phyloP scores from a whole-genome alignment of 2,888 invertebrate species.

The Gastracanthus pulcherrimus region DNA sequence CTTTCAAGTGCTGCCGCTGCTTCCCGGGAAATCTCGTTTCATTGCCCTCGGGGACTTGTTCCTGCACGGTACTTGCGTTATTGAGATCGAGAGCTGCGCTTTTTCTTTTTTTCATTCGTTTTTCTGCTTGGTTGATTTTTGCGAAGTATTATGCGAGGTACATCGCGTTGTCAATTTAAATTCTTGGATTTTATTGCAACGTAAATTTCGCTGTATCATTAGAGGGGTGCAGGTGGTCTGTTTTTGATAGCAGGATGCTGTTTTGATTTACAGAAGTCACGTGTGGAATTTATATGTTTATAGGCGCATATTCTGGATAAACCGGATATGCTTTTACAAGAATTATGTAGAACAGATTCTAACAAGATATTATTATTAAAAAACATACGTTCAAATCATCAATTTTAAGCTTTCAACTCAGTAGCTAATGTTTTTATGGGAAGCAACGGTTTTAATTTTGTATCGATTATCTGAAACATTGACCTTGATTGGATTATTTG shows the following conservation, averaged over 20 bases:
- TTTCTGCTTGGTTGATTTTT: neutral
- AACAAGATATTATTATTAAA: neutral
- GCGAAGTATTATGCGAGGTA: neutral
- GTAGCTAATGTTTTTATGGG: too few species aligned
- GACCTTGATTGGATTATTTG: too few species aligned
- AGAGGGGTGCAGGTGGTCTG: neutral
- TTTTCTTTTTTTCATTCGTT: neutral
- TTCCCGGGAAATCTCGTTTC: constrained; percentile 14
- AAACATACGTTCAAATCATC: too few species aligned
- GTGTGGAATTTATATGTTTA: neutral
- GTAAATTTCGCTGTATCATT: too few species aligned
- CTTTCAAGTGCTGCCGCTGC: neutral
- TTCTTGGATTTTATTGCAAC: neutral
- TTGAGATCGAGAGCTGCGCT: neutral
- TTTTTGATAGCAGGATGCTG: neutral
- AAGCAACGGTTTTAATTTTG: too few species aligned
- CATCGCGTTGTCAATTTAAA: neutral
- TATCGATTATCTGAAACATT: too few species aligned
- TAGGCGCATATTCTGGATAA: neutral
- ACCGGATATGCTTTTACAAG: neutral
- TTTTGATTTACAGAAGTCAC: neutral
- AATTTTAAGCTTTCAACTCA: too few species aligned
- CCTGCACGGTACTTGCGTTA: too few species aligned
- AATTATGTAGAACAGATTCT: neutral
- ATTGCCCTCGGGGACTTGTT: too few species aligned